Conservation (phyloP, 2,888 invertebrate genomes). For the Mactromeris polynyma region DNA sequence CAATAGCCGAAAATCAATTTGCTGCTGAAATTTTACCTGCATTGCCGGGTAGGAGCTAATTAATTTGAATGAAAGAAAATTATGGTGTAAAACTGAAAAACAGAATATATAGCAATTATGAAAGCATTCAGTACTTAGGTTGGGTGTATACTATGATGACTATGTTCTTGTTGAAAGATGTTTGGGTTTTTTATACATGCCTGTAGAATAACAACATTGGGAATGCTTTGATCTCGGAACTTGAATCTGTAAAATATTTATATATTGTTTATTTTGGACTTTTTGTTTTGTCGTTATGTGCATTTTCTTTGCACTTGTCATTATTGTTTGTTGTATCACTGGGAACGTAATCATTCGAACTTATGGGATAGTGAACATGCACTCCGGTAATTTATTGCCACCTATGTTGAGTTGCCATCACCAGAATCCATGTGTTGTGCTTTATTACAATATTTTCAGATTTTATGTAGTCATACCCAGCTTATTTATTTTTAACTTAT, state of each 20-base stretch:
- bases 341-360: not conserved
- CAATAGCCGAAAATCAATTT: conserved; percentile 7
- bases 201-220: not conserved
- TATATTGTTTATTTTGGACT: not conserved
- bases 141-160: not conserved
- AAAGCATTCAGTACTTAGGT: not conserved
- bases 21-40: conserved; percentile 26
- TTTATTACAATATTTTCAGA: too few species aligned
- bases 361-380: not conserved
- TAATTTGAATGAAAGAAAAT: conserved; percentile 6
- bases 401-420: too few species aligned
- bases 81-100: not conserved
- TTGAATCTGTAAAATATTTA: not conserved
- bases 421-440: too few species aligned
- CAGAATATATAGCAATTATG: conserved; percentile 19
- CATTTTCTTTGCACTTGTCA: conserved; percentile 6
- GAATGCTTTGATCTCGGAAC: conserved; percentile 7
- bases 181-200: not conserved
- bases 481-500: too few species aligned
- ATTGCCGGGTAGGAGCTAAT: not conserved
- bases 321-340: not conserved
- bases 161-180: not conserved
- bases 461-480: too few species aligned
- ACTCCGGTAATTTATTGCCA: too few species aligned
- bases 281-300: not conserved